A percentile compares a stretch with the other conserved stretches of the same genome.
Conservation (phyloP, 1,140 invertebrate genomes). For the Euschistus heros region DNA sequence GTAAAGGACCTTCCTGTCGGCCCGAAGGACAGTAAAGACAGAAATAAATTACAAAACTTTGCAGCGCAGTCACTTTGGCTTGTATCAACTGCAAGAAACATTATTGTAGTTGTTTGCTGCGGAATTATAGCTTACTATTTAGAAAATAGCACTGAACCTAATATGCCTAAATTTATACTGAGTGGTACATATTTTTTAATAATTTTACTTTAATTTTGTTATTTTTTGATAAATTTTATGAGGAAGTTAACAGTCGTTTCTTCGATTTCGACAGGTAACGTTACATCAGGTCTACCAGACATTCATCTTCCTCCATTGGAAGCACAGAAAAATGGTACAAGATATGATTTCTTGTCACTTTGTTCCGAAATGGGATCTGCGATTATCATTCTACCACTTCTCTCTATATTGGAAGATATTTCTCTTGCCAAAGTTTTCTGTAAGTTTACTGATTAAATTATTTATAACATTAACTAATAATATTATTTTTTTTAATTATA, state of each 20-base stretch:
- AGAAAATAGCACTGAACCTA: too few relatives aligned
- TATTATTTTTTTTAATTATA: too few relatives aligned
- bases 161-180: constrained; percentile 35
- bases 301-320: constrained; percentile 52
- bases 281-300: constrained; percentile 56
- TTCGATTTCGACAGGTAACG: constrained; percentile 41
- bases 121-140: constrained; percentile 48
- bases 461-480: too few relatives aligned
- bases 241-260: not conserved
- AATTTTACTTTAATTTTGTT: not conserved
- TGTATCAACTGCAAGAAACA: constrained; percentile 64
- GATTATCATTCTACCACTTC: constrained; percentile 63
- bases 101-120: constrained; percentile 60
- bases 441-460: constrained; percentile 35
- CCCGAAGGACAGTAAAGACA: constrained; percentile 37
- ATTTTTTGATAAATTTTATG: not conserved
- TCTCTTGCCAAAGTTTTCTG: constrained; percentile 72
- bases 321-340: constrained; percentile 48
- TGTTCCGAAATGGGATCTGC: constrained; percentile 55
- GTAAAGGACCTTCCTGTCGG: constrained; percentile 53
- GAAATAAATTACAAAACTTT: constrained; percentile 36
- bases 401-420: constrained; percentile 69
- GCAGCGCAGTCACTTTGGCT: constrained; percentile 53
- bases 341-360: constrained; percentile 55
- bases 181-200: constrained; percentile 42